phyloP scores from a whole-genome alignment of 2,888 invertebrate species.

The Brenthis hecate region DNA sequence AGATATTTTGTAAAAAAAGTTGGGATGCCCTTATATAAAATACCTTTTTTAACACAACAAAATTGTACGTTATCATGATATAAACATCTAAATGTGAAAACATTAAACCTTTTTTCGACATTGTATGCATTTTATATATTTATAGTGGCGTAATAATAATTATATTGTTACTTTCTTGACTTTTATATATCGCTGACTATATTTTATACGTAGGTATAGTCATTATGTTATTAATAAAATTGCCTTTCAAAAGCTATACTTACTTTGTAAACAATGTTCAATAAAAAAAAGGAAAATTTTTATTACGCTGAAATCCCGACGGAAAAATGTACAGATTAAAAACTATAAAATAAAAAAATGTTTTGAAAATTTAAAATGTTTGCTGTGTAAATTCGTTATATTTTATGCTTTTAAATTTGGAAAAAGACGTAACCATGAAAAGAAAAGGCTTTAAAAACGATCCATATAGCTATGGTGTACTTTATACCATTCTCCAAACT shows the following conservation, averaged over 20 bases:
- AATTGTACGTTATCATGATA: slow-evolving; percentile 42
- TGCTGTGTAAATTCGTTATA: too few species aligned
- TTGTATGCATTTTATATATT: slow-evolving; percentile 14
- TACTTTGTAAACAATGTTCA: not conserved
- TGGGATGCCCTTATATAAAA: slow-evolving; percentile 58
- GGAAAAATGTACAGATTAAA: not conserved
- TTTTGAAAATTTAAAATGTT: not conserved
- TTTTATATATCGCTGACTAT: too few species aligned
- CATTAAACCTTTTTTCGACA: slow-evolving; percentile 18
- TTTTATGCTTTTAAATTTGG: not conserved
- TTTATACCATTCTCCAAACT: slow-evolving; percentile 25
- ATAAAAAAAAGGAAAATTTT: not conserved
- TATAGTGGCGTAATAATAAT: slow-evolving; percentile 12
- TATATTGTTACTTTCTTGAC: slow-evolving; percentile 10
- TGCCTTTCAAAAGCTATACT: not conserved
- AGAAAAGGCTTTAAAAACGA: slow-evolving; percentile 13
- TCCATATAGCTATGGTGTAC: slow-evolving; percentile 14
- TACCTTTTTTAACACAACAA: slow-evolving; percentile 49
- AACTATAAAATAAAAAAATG: not conserved
- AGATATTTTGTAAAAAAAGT: slow-evolving; percentile 52
- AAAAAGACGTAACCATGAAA: not conserved
- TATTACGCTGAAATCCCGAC: slow-evolving; percentile 11
- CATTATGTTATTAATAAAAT: not conserved
- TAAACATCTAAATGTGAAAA: slow-evolving; percentile 19
- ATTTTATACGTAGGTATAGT: not conserved